Conservation (phyloP, 2,113 vertebrate genomes). For the Chaenogobius annularis region DNA sequence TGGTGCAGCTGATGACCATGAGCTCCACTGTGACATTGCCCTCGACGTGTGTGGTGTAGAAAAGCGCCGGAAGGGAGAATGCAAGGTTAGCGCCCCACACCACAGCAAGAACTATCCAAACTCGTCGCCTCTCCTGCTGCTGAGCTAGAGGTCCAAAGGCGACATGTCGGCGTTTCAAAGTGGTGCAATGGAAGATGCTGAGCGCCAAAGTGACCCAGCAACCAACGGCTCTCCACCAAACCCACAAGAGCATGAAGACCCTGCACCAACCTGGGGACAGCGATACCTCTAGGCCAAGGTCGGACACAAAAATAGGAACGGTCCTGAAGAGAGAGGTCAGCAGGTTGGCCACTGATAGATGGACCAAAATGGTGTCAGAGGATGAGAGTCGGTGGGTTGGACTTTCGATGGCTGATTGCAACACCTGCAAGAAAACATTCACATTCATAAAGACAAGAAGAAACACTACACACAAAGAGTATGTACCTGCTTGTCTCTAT, state of each 20-base stretch:
- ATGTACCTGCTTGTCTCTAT: not conserved
- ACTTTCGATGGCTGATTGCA: constrained; percentile 62
- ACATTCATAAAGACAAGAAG: not conserved
- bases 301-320: constrained; percentile 78
- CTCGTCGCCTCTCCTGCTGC: constrained; percentile 61
- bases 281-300: constrained; percentile 73
- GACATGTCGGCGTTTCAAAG: constrained; percentile 65
- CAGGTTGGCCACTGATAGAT: constrained; percentile 80
- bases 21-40: constrained; percentile 75
- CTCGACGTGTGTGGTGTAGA: constrained; percentile 63
- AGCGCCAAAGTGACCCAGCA: constrained; percentile 79
- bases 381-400: constrained; percentile 58
- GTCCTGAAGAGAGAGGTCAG: constrained; percentile 79
- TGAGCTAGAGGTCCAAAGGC: constrained; percentile 54
- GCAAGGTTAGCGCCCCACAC: constrained; percentile 76
- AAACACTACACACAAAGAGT: not conserved
- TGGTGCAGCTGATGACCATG: constrained; percentile 83
- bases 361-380: constrained; percentile 76
- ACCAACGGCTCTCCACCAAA: constrained; percentile 80
- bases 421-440: constrained; percentile 58
- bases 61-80: constrained; percentile 73
- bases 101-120: constrained; percentile 57
- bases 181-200: constrained; percentile 77
- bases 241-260: constrained; percentile 82
- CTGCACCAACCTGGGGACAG: constrained; percentile 74